These are phyloP conservation scores for Cacatua alba DNA, from an alignment of 2,113 vertebrate genomes.

Conservation along the genomic window DNA sequence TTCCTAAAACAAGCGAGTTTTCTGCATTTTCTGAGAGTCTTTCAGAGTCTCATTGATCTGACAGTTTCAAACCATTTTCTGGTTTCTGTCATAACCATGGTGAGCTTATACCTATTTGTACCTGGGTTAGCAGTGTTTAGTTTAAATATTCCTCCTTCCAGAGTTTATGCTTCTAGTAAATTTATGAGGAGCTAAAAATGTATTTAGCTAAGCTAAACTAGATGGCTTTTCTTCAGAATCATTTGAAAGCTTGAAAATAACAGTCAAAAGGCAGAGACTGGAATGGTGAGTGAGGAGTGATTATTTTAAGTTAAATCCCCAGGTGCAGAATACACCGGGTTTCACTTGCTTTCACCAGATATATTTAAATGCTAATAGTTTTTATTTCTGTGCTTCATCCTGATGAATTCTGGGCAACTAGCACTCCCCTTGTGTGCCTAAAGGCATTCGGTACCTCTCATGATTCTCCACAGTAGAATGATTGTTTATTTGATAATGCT, in stretches of 20 bases:
- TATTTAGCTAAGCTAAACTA: background rate
- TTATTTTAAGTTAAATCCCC: background rate
- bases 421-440: background rate
- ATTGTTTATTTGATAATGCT: background rate
- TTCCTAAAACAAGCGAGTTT: background rate
- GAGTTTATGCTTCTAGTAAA: background rate
- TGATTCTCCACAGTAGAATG: background rate
- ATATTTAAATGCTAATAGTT: background rate
- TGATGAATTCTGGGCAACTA: background rate
- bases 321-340: background rate
- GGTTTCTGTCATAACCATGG: background rate
- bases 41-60: background rate
- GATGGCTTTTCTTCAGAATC: background rate
- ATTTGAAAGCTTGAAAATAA: background rate
- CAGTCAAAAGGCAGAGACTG: background rate
- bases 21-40: background rate
- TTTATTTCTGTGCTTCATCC: background rate
- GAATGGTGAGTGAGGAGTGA: background rate
- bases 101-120: background rate
- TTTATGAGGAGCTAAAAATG: background rate
- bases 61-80: background rate
- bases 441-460: background rate
- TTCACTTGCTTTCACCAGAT: background rate
- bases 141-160: background rate
- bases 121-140: background rate